These are phyloP conservation scores for Alentia gelatinosa DNA, from an alignment of 2,888 invertebrate species.

Conservation along the genomic window DNA sequence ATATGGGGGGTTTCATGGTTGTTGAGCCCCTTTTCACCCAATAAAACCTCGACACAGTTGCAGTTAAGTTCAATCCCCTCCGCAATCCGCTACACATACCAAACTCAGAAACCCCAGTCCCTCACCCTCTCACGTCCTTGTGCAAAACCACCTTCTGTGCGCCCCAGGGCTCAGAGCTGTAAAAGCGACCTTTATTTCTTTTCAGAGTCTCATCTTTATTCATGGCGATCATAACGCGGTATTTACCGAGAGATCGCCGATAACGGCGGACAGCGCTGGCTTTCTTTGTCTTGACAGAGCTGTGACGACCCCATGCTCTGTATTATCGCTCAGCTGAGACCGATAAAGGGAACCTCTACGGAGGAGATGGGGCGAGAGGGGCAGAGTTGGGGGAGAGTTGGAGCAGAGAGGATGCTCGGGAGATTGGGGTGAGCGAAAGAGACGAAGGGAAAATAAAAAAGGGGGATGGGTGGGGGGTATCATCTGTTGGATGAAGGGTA, in stretches of 20 bases:
- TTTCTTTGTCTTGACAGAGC: not conserved
- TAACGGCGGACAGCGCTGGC: not conserved
- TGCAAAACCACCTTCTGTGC: not conserved
- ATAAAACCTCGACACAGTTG: not conserved
- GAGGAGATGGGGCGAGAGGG: too few relatives aligned
- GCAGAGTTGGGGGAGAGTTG: too few relatives aligned
- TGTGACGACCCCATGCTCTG: not conserved
- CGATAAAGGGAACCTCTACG: not conserved
- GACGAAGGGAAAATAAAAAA: too few relatives aligned
- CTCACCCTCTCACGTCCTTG: not conserved
- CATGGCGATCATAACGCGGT: slow-evolving; percentile 41
- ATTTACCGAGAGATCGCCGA: slow-evolving; percentile 28
- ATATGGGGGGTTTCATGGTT: not conserved
- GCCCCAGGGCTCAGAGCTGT: not conserved
- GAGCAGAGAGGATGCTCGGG: not conserved
- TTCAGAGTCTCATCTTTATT: slow-evolving; percentile 34
- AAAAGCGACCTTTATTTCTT: not conserved
- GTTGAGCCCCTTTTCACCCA: not conserved
- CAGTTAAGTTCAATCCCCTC: too few relatives aligned
- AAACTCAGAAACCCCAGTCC: not conserved
- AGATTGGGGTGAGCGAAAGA: not conserved
- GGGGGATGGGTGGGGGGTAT: too few relatives aligned
- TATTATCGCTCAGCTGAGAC: not conserved
- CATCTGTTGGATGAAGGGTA: too few relatives aligned
- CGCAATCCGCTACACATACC: not conserved